Evolutionary conservation across 2,888 invertebrate genomes (phyloP).

Genomic region (Venusia cambrica): DNA sequence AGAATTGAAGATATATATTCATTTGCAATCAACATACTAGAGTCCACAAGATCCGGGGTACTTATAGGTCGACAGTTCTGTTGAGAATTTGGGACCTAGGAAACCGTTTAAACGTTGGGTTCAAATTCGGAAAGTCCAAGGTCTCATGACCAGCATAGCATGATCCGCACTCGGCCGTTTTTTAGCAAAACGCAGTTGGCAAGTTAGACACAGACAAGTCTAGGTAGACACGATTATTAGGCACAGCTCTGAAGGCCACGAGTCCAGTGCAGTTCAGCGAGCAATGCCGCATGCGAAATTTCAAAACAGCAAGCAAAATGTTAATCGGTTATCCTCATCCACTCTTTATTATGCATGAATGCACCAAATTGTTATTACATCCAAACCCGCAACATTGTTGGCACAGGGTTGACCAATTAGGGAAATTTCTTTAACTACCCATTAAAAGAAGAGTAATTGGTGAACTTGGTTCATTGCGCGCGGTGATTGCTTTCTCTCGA

Average conservation of each 20-base stretch:
- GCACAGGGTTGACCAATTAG: slow-evolving; percentile 54
- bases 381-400: slow-evolving; percentile 40
- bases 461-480: slow-evolving; percentile 67
- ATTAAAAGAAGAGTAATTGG: slow-evolving; percentile 69
- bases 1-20: too few species aligned
- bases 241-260: slow-evolving; percentile 4
- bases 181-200: slow-evolving; percentile 9
- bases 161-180: too few species aligned
- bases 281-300: slow-evolving; percentile 16
- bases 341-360: slow-evolving; percentile 44
- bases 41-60: too few species aligned
- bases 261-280: slow-evolving; percentile 16
- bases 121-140: too few species aligned
- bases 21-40: too few species aligned
- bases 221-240: background rate
- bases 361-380: slow-evolving; percentile 37
- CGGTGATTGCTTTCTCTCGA: slow-evolving; percentile 62
- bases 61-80: too few species aligned
- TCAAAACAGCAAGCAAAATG: slow-evolving; percentile 27
- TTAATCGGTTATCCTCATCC: slow-evolving; percentile 17
- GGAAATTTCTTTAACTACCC: slow-evolving; percentile 61
- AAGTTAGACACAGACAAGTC: background rate
- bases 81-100: too few species aligned
- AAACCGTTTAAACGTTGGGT: too few species aligned
- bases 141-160: too few species aligned